phyloP scores from a whole-genome alignment of 2,113 vertebrate genomes.

The Martes martes region DNA sequence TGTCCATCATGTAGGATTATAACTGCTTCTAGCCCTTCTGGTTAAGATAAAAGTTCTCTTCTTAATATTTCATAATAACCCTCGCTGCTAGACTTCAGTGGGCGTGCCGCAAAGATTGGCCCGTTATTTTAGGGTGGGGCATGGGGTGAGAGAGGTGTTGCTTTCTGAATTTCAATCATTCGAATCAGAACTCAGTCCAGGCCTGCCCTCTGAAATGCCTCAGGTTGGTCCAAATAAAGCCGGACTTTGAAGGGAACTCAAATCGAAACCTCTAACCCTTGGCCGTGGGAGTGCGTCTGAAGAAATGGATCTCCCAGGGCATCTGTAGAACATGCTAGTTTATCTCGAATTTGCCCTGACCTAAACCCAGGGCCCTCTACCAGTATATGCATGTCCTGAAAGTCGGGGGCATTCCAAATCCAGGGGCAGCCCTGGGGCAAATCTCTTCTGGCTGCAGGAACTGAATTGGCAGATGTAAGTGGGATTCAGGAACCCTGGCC shows the following conservation, averaged over 20 bases:
- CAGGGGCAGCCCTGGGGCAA: background rate
- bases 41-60: background rate
- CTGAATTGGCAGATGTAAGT: background rate
- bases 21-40: background rate
- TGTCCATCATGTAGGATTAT: background rate
- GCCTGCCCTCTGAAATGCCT: background rate
- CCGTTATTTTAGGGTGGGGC: accelerated
- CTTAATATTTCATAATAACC: background rate
- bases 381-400: background rate
- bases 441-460: background rate
- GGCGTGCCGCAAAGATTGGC: accelerated
- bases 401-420: background rate
- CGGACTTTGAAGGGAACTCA: background rate
- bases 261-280: background rate
- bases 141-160: accelerated
- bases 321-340: accelerated
- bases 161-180: background rate
- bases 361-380: too few relatives aligned
- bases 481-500: too few relatives aligned
- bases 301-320: accelerated
- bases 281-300: accelerated
- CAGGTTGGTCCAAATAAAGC: background rate
- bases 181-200: background rate
- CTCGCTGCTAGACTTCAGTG: accelerated
- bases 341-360: background rate